Conservation (phyloP, 2,888 invertebrate species). For the Cordilura impudica region DNA sequence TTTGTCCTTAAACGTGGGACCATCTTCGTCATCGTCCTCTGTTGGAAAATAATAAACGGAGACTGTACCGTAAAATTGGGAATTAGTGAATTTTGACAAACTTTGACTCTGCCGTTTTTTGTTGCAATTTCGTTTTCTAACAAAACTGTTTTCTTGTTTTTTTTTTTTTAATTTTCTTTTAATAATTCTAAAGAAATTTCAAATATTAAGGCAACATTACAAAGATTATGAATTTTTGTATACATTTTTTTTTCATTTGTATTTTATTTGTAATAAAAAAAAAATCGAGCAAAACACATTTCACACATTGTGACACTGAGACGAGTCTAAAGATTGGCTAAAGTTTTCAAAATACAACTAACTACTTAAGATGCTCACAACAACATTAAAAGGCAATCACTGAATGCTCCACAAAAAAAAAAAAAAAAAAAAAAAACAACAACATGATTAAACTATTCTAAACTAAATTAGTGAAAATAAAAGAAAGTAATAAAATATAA, state of each 20-base stretch:
- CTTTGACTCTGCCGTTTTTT: conserved; percentile 78
- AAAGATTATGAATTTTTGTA: background rate
- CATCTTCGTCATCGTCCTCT: conserved; percentile 92
- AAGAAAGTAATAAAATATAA: no score
- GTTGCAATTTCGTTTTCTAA: conserved; percentile 47
- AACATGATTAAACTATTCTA: background rate
- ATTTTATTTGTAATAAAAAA: background rate
- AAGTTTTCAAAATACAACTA: conserved; percentile 22
- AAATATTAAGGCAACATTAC: conserved; percentile 22
- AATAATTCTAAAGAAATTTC: conserved; percentile 17
- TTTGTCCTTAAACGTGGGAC: conserved; percentile 92
- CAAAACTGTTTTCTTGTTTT: conserved; percentile 23
- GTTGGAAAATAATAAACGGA: conserved; percentile 98
- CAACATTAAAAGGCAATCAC: conserved; percentile 5
- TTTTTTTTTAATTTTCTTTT: conserved; percentile 10
- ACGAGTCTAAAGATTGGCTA: conserved; percentile 24
- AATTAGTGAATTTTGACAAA: conserved; percentile 77
- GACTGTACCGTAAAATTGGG: conserved; percentile 84
- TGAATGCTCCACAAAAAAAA: background rate
- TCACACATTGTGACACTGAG: conserved; percentile 39
- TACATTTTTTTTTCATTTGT: background rate
- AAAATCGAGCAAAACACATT: conserved; percentile 51
- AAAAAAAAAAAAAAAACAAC: no score
- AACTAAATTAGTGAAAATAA: background rate
- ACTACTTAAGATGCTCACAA: conserved; percentile 5